Conservation (phyloP, 92 coral and sea anemone species). For the Parazoanthus swiftii region DNA sequence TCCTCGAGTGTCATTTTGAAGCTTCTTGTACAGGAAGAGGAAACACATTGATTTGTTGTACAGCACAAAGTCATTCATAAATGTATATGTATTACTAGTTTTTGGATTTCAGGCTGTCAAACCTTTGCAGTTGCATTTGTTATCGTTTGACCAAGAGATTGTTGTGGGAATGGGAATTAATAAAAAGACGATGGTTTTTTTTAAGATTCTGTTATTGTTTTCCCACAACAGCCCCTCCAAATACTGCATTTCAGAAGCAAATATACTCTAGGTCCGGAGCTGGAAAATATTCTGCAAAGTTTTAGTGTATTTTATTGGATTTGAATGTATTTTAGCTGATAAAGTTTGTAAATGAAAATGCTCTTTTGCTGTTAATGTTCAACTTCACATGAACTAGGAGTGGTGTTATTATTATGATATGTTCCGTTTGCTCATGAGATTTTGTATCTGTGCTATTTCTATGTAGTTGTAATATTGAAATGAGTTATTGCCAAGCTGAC, state of each 20-base stretch:
- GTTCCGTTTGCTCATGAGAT: neutral
- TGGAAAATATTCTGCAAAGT: constrained; percentile 27
- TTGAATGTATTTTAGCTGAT: constrained; percentile 37
- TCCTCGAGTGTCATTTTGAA: neutral
- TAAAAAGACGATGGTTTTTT: neutral
- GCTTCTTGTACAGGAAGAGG: neutral
- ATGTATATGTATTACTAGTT: neutral
- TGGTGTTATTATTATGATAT: neutral
- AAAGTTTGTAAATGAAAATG: constrained; percentile 20
- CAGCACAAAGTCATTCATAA: neutral
- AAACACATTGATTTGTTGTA: neutral
- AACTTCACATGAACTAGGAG: neutral
- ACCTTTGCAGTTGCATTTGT: neutral
- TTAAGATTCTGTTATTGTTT: neutral
- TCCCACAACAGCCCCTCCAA: neutral
- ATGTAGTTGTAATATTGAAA: constrained; percentile 15
- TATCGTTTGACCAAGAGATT: neutral
- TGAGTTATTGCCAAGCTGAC: neutral
- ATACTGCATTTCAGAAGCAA: neutral
- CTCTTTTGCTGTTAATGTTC: neutral
- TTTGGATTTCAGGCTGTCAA: neutral
- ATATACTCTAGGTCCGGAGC: neutral
- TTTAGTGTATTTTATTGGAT: constrained; percentile 13
- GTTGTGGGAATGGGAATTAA: neutral
- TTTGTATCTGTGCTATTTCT: constrained; percentile 18